Percentiles rank a stretch among this genome's conserved stretches.
Conservation (phyloP, 2,888 invertebrate species). For the Kuschelorhynchus macadamiae region DNA sequence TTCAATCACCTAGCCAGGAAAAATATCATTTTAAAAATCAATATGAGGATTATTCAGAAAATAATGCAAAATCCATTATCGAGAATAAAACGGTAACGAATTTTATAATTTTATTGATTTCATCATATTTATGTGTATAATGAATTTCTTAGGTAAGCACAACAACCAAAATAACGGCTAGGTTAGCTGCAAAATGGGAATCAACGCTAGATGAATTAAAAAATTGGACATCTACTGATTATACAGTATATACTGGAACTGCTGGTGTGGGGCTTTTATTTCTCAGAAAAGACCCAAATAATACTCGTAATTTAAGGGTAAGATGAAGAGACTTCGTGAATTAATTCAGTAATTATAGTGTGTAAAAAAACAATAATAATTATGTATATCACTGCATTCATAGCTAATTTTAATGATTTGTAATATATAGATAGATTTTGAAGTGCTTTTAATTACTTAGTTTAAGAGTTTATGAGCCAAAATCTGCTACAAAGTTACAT, state of each 20-base stretch:
- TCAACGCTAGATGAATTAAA: slow-evolving; percentile 67
- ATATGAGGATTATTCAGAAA: slow-evolving; percentile 62
- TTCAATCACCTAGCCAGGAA: slow-evolving; percentile 20
- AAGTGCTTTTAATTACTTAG: too few relatives aligned
- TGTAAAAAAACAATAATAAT: too few relatives aligned
- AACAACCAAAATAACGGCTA: slow-evolving; percentile 66
- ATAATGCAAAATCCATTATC: slow-evolving; percentile 64
- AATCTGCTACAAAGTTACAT: too few relatives aligned
- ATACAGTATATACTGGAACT: slow-evolving; percentile 83
- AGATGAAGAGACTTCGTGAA: too few relatives aligned
- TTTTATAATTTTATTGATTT: too few relatives aligned
- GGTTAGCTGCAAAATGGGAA: slow-evolving; percentile 67
- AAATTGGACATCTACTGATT: slow-evolving; percentile 71
- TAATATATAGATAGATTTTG: too few relatives aligned
- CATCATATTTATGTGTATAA: too few relatives aligned
- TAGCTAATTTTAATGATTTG: too few relatives aligned
- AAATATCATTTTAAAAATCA: slow-evolving; percentile 46
- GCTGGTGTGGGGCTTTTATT: slow-evolving; percentile 80
- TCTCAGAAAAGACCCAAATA: slow-evolving; percentile 68
- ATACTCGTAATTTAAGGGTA: slow-evolving; percentile 60
- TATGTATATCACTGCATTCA: too few relatives aligned
- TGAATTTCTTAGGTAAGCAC: slow-evolving; percentile 71
- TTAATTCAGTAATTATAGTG: too few relatives aligned
- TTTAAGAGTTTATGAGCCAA: too few relatives aligned
- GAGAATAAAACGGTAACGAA: slow-evolving; percentile 60